phyloP scores from a whole-genome alignment of 2,888 invertebrate species.

The Neria commutata region DNA sequence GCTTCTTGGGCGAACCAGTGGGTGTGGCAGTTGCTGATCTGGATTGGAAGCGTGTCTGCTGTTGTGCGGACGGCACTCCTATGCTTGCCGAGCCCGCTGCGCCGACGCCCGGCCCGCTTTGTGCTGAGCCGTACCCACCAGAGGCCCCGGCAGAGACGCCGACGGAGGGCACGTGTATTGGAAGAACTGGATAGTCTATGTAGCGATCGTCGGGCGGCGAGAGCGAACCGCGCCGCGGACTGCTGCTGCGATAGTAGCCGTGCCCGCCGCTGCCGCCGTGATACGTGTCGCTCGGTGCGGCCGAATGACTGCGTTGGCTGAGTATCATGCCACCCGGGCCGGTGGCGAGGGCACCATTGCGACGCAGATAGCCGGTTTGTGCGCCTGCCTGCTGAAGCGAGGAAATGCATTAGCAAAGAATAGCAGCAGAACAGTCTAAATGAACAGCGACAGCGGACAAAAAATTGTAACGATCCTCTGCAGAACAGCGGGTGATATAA shows the following conservation, averaged over 20 bases:
- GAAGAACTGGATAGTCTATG: slow-evolving; percentile 62
- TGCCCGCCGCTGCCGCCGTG: slow-evolving; percentile 39
- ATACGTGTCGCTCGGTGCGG: slow-evolving; percentile 71
- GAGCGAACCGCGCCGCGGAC: slow-evolving; percentile 70
- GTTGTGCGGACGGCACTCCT: slow-evolving; percentile 45
- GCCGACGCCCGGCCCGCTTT: slow-evolving; percentile 5
- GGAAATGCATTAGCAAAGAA: slow-evolving; percentile 1
- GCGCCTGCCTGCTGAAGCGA: slow-evolving; percentile 22
- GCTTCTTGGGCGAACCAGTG: slow-evolving; percentile 93
- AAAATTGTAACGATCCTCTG: too few relatives aligned
- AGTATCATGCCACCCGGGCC: slow-evolving; percentile 61
- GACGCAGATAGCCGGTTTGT: slow-evolving; percentile 57
- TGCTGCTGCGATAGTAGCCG: slow-evolving; percentile 69
- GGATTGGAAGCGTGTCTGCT: slow-evolving; percentile 74
- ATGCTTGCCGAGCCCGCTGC: slow-evolving; percentile 12
- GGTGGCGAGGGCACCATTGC: slow-evolving; percentile 58
- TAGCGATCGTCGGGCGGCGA: slow-evolving; percentile 62
- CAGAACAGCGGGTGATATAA: too few relatives aligned
- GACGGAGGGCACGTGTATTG: slow-evolving; percentile 52
- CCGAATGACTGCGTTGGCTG: slow-evolving; percentile 81
- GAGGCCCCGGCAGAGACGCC: slow-evolving; percentile 29
- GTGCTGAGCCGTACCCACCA: slow-evolving; percentile 2
- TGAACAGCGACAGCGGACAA: too few relatives aligned
- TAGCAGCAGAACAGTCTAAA: neutral
- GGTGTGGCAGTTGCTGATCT: slow-evolving; percentile 91